phyloP scores from a whole-genome alignment of 1,140 invertebrate species.

The Drosophila tristis region DNA sequence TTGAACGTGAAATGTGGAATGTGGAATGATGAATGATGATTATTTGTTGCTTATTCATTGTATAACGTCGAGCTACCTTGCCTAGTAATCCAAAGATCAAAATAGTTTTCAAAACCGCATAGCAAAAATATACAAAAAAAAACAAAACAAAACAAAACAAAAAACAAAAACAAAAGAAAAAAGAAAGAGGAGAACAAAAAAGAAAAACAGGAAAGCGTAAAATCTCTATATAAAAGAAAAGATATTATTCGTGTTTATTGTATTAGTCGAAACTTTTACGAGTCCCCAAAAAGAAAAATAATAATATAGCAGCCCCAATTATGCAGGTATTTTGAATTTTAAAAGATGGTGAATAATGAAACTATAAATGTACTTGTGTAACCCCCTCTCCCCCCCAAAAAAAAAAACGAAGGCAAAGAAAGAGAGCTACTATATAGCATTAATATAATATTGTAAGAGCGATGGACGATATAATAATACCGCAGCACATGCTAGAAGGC shows the following conservation, averaged over 20 bases:
- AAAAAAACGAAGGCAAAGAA: neutral
- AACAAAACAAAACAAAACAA: constrained; percentile 20
- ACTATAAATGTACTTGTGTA: constrained; percentile 16
- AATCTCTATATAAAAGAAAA: constrained; percentile 48
- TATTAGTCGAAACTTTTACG: constrained; percentile 73
- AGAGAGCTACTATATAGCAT: constrained; percentile 20
- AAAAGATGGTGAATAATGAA: constrained; percentile 43
- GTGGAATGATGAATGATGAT: no score
- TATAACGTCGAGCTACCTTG: constrained; percentile 70
- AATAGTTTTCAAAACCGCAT: constrained; percentile 70
- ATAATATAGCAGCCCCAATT: constrained; percentile 23
- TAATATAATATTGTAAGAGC: constrained; percentile 11
- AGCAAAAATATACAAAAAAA: constrained; percentile 73
- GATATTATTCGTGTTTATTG: constrained; percentile 70
- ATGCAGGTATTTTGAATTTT: constrained; percentile 63
- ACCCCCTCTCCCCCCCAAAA: no score
- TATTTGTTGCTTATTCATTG: constrained; percentile 53
- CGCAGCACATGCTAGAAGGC: neutral
- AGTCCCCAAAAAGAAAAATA: constrained; percentile 3
- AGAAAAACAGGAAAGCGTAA: constrained; percentile 23
- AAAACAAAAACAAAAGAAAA: constrained; percentile 12
- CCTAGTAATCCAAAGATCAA: constrained; percentile 77
- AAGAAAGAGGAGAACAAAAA: constrained; percentile 4
- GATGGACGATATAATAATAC: neutral
- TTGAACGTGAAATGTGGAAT: no score